Conservation (phyloP, 2,797 vertebrate genomes). For the Chelon auratus region DNA sequence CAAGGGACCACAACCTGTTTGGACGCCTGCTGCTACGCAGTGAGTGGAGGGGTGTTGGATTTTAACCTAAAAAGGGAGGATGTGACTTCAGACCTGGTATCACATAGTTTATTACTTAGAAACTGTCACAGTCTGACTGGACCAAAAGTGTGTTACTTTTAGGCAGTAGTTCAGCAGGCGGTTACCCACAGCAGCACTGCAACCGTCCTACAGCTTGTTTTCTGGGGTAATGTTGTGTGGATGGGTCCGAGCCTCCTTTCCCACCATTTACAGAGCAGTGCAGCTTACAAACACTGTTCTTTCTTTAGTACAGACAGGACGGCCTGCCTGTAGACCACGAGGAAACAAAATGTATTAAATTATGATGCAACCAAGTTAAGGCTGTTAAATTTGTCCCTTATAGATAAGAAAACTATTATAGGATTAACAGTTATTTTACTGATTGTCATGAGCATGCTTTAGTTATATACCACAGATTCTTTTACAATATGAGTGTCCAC, state of each 20-base stretch:
- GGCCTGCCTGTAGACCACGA: too few species aligned
- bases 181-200: too few species aligned
- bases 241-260: too few species aligned
- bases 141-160: neutral
- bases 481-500: neutral
- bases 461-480: neutral
- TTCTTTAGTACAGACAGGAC: too few species aligned
- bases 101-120: neutral
- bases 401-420: neutral
- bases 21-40: constrained; percentile 91
- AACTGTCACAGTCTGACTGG: neutral
- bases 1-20: constrained; percentile 91
- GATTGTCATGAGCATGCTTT: neutral
- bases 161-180: too few species aligned
- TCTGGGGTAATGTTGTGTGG: too few species aligned
- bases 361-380: neutral
- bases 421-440: neutral
- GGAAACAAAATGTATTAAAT: too few species aligned
- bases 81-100: neutral
- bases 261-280: too few species aligned
- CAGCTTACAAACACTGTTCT: too few species aligned
- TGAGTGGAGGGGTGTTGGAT: constrained; percentile 79
- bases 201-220: too few species aligned
- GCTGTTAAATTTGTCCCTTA: neutral
- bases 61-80: too few species aligned